A percentile compares a stretch with the other conserved stretches of the same genome.
phyloP scores from a whole-genome alignment of 2,888 invertebrate species.

The Deilephila elpenor region DNA sequence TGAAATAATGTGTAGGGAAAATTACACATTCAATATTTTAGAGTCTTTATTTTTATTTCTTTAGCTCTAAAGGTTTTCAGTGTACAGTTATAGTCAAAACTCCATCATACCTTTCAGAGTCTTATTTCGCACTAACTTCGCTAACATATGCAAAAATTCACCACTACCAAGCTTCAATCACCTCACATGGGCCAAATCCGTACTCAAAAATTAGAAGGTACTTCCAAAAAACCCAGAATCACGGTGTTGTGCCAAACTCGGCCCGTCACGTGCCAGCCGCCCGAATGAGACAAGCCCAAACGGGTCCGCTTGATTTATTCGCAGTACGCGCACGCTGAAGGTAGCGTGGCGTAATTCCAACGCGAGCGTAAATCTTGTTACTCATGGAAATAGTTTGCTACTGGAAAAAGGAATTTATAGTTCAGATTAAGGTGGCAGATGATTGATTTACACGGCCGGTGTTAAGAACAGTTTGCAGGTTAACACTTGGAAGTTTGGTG shows the following conservation, averaged over 20 bases:
- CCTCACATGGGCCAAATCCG: constrained; percentile 45
- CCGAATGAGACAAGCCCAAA: constrained; percentile 57
- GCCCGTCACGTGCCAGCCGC: constrained; percentile 58
- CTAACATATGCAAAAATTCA: too few species aligned
- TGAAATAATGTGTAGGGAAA: too few species aligned
- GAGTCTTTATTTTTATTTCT: too few species aligned
- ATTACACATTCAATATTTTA: too few species aligned
- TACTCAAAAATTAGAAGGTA: constrained; percentile 37
- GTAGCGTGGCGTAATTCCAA: constrained; percentile 64
- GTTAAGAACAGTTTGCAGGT: not conserved
- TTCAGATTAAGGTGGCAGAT: constrained; percentile 21
- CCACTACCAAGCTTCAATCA: constrained; percentile 22
- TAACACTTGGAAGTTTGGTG: too few species aligned
- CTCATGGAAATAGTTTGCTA: constrained; percentile 38
- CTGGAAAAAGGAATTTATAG: constrained; percentile 28
- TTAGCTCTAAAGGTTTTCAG: too few species aligned
- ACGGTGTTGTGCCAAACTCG: constrained; percentile 46
- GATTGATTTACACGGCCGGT: constrained; percentile 29
- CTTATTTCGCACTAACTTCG: too few species aligned
- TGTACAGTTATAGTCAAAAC: too few species aligned
- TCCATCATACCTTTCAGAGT: too few species aligned
- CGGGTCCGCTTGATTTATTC: constrained; percentile 67
- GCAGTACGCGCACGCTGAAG: constrained; percentile 59
- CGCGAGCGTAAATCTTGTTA: constrained; percentile 66
- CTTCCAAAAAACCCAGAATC: constrained; percentile 21